A percentile compares a stretch with the other conserved stretches of the same genome.
Evolutionary conservation across 1,140 invertebrate genomes (phyloP).

Genomic region (Conus ventricosus): DNA sequence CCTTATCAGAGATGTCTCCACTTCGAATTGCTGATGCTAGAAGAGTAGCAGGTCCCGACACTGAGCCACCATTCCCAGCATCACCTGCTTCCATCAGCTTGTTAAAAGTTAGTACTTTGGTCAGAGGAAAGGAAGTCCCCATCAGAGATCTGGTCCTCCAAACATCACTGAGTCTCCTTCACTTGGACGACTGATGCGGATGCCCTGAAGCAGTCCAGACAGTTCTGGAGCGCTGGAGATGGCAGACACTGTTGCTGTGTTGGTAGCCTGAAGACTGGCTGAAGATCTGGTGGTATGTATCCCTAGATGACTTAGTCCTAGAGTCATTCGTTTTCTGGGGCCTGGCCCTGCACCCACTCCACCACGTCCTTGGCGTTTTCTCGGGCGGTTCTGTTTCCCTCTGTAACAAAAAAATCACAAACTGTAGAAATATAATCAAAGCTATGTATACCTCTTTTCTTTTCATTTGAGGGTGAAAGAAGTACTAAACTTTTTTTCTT

Average conservation of each 20-base stretch:
- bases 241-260: slow-evolving; percentile 26
- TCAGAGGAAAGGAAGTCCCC: slow-evolving; percentile 26
- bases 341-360: slow-evolving; percentile 37
- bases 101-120: slow-evolving; percentile 26
- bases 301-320: slow-evolving; percentile 28
- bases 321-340: slow-evolving; percentile 51
- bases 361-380: slow-evolving; percentile 49
- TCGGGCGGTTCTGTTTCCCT: slow-evolving; percentile 35
- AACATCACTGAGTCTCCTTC: background rate
- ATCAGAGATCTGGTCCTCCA: background rate
- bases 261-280: background rate
- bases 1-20: slow-evolving; percentile 9
- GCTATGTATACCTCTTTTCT: background rate
- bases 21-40: slow-evolving; percentile 32
- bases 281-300: background rate
- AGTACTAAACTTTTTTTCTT: too few species aligned
- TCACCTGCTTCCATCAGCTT: slow-evolving; percentile 20
- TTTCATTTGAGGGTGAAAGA: too few species aligned
- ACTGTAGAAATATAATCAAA: background rate
- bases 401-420: slow-evolving; percentile 9
- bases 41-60: background rate
- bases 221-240: slow-evolving; percentile 59
- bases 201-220: slow-evolving; percentile 52
- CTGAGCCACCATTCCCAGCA: background rate
- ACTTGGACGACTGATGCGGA: background rate